phyloP scores from a whole-genome alignment of 2,888 invertebrate genomes.

The Rhagium mordax region DNA sequence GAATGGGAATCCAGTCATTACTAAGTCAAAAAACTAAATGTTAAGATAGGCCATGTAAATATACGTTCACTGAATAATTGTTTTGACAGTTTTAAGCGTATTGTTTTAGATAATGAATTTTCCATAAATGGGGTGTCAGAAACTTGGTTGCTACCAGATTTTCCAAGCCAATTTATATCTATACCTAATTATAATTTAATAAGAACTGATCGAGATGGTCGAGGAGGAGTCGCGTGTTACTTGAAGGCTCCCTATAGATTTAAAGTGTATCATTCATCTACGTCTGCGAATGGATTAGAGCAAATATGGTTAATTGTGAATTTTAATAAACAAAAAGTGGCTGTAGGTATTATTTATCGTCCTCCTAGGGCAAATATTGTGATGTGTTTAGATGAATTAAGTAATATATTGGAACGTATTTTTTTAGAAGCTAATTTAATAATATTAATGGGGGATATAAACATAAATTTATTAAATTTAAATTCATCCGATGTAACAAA shows the following conservation, averaged over 20 bases:
- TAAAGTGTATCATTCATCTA: constrained; percentile 8
- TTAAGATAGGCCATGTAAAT: constrained; percentile 28
- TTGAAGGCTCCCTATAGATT: constrained; percentile 5
- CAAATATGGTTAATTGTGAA: constrained; percentile 18
- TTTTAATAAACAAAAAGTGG: neutral
- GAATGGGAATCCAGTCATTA: constrained; percentile 17
- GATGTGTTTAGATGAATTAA: constrained; percentile 11
- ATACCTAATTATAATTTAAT: constrained; percentile 24
- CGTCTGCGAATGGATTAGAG: constrained; percentile 15
- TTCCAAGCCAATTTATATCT: constrained; percentile 2
- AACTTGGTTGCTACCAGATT: constrained; percentile 22
- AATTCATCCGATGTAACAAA: constrained; percentile 6
- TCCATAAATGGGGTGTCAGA: constrained; percentile 19
- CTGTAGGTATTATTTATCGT: constrained; percentile 22
- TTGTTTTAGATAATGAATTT: constrained; percentile 8
- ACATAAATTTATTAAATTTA: constrained; percentile 6
- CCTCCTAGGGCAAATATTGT: constrained; percentile 20
- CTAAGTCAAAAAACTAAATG: constrained; percentile 30
- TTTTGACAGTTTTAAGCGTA: constrained; percentile 18
- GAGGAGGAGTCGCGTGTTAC: constrained; percentile 12
- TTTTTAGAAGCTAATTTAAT: constrained; percentile 10
- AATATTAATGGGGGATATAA: constrained; percentile 23
- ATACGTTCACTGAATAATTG: constrained; percentile 28
- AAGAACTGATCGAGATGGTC: constrained; percentile 17
- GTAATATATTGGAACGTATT: constrained; percentile 16